Evolutionary conservation across 2,797 vertebrate species (phyloP).

Genomic region (Coreius guichenoti): DNA sequence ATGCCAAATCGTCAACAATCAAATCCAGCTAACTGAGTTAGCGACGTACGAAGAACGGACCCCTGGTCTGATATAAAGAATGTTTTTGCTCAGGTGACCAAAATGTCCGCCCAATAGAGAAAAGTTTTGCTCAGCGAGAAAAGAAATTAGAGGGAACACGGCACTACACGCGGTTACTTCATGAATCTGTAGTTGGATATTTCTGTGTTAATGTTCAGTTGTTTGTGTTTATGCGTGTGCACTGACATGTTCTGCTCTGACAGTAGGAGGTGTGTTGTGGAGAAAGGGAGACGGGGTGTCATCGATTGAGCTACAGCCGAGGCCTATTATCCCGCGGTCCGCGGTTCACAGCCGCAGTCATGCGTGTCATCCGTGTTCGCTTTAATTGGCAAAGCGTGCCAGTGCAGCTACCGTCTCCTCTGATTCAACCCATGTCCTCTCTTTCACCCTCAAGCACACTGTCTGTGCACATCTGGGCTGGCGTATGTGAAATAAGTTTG

Average conservation of each 20-base stretch:
- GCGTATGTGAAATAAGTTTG: neutral
- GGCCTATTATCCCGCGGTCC: slow-evolving; percentile 50
- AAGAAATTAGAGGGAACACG: no score
- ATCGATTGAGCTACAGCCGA: slow-evolving; percentile 53
- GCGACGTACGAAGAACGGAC: no score
- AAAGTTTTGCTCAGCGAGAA: no score
- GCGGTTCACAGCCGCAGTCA: slow-evolving; percentile 43
- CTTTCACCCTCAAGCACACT: neutral
- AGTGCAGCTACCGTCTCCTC: slow-evolving; percentile 14
- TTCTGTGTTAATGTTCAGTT: neutral
- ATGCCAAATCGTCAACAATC: no score
- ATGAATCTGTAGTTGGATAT: slow-evolving; percentile 14
- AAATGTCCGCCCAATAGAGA: no score
- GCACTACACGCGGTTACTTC: neutral
- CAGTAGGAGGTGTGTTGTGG: slow-evolving; percentile 18
- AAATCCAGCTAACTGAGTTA: no score
- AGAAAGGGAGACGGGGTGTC: slow-evolving; percentile 31
- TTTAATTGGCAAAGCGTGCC: slow-evolving; percentile 59
- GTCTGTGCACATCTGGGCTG: slow-evolving; percentile 1
- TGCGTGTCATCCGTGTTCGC: slow-evolving; percentile 33
- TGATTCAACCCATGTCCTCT: neutral
- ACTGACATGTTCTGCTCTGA: slow-evolving; percentile 34
- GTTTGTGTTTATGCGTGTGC: slow-evolving; percentile 27
- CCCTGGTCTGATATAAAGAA: no score
- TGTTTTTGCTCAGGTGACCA: no score